Evolutionary conservation across 2,113 vertebrate species (phyloP).

Genomic region (Ardeotis arabs): DNA sequence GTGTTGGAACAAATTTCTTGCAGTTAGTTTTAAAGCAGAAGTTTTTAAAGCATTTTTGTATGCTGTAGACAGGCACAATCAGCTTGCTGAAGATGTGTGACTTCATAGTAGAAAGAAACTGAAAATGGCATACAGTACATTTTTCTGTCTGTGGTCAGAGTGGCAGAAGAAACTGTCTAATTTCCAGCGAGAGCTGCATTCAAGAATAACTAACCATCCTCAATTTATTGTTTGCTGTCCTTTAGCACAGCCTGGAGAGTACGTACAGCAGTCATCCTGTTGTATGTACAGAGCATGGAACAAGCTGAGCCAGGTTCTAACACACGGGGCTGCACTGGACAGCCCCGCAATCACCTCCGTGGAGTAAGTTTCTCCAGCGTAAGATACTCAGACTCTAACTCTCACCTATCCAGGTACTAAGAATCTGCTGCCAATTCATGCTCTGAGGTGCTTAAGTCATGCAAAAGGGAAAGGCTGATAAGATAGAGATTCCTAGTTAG

Average conservation of each 20-base stretch:
- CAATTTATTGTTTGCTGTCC: not conserved
- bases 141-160: not conserved
- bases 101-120: not conserved
- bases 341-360: not conserved
- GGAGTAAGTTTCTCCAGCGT: not conserved
- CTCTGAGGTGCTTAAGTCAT: not conserved
- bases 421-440: not conserved
- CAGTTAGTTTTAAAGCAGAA: not conserved
- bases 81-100: not conserved
- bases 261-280: not conserved
- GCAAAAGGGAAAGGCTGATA: not conserved
- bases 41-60: not conserved
- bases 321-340: not conserved
- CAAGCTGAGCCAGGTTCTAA: not conserved
- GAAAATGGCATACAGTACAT: not conserved
- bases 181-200: not conserved
- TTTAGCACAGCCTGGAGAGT: not conserved
- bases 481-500: not conserved
- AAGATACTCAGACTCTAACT: not conserved
- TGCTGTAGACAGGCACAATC: not conserved
- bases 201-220: not conserved
- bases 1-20: not conserved
- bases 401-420: not conserved
- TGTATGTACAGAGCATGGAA: not conserved
- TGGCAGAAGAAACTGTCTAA: not conserved